Base-by-base conservation (phyloP, 2,888 invertebrate species). In the Morinoia aosen region DNA sequence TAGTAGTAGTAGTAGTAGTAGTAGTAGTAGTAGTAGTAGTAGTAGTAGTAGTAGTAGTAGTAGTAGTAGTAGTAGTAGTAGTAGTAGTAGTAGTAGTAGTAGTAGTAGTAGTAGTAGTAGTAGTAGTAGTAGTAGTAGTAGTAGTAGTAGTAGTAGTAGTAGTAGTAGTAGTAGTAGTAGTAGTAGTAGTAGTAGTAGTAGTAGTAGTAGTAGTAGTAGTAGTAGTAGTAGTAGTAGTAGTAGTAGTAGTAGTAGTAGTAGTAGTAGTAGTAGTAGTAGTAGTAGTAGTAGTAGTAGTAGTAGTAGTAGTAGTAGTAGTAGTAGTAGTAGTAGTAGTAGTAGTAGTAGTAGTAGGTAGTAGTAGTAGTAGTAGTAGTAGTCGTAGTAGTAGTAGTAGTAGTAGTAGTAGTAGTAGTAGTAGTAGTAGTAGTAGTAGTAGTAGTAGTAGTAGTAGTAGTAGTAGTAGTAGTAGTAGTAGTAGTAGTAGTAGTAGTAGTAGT, bases 1-100 rank as follows among this genome's bases (percentile, higher is more conserved):
- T 88, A 88, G 88, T 88, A 88, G 88, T 88, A 88, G 88, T 88
- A 88, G 88, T 88, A 88, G 88, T 88, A 88, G 88, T 88, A 88
- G 88, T 88, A 88, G 88, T 88, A 88, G 88, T 88, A 88, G 88
- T 88, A 88, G 88, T 88, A 88, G 88, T 88, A 88, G 88, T 88
- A 88, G 88, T 88, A 88, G 88, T 88, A 88, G 88, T 88, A 88
- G 88, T 88, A 33, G 88, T 33, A 88, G 88, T 88, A 88, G 88
- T 88, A 88, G 88, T 88, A 88, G 88, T 33, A 88, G 88, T 33
- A 88, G 88, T 88, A 88, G 33, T 88, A 88, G 88, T 88, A 88
- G 88, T 88, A 88, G 88, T 88, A 88, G 88, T 88, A 88, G 88
- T 88, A 88, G 88, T 88, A 88, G 88, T 88, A 88, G 88, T 88